phyloP scores from a whole-genome alignment of 2,797 vertebrate genomes.

The Phataginus tricuspis region DNA sequence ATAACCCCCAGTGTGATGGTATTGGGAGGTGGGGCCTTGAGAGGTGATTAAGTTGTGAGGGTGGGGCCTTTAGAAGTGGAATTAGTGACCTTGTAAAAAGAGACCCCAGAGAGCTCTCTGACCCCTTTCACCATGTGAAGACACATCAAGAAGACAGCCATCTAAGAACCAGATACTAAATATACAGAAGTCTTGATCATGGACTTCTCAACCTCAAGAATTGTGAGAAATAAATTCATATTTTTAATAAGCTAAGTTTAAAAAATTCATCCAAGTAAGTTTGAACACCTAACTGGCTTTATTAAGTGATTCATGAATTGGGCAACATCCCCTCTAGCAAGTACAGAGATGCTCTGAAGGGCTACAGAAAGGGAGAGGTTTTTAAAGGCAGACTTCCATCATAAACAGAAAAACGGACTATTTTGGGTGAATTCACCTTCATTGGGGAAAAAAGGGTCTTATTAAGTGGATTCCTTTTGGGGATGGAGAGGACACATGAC shows the following conservation, averaged over 20 bases:
- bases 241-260: background rate
- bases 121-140: background rate
- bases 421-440: no score
- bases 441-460: no score
- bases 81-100: background rate
- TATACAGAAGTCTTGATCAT: background rate
- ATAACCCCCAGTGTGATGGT: background rate
- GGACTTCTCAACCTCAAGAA: background rate
- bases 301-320: no score
- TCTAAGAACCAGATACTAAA: background rate
- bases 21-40: background rate
- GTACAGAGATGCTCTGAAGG: no score
- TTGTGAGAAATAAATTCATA: background rate
- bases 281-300: no score
- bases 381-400: no score
- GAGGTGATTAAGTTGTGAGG: background rate
- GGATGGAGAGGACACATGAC: no score
- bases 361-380: no score
- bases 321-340: no score
- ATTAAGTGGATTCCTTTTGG: no score
- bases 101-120: background rate
- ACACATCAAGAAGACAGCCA: background rate
- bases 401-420: no score
- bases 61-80: background rate
- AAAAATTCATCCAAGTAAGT: no score